A percentile compares a stretch with the other conserved stretches of the same genome.
These are phyloP conservation scores for Netelia melanura DNA, from an alignment of 2,888 invertebrate genomes.

Conservation along the genomic window DNA sequence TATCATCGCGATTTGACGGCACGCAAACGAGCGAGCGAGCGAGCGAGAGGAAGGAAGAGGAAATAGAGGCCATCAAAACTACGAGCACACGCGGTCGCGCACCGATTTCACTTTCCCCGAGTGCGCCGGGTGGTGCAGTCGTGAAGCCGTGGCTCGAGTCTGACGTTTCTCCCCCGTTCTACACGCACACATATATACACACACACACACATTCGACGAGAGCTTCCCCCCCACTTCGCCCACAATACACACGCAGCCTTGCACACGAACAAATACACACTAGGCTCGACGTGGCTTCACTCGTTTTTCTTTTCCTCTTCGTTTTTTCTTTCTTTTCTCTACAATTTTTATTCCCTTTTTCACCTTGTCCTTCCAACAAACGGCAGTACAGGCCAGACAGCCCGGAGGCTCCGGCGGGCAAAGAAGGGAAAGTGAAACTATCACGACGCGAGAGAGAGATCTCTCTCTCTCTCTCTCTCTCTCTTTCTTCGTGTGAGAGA, in stretches of 20 bases:
- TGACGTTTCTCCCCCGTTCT: slow-evolving; percentile 69
- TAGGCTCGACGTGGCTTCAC: slow-evolving; percentile 49
- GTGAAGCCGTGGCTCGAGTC: slow-evolving; percentile 68
- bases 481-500: too few relatives aligned
- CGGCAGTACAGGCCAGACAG: not conserved
- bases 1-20: slow-evolving; percentile 4
- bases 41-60: slow-evolving; percentile 50
- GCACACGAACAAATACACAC: slow-evolving; percentile 13
- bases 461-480: not conserved
- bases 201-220: not conserved
- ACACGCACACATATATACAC: slow-evolving; percentile 33
- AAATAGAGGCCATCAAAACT: slow-evolving; percentile 52
- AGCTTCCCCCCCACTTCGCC: slow-evolving; percentile 60
- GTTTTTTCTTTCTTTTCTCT: slow-evolving; percentile 14
- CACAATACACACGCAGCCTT: not conserved
- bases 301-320: slow-evolving; percentile 36
- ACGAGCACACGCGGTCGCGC: slow-evolving; percentile 75
- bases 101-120: slow-evolving; percentile 82
- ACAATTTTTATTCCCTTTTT: slow-evolving; percentile 48
- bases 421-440: slow-evolving; percentile 67
- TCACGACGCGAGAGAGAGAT: slow-evolving; percentile 37
- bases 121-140: slow-evolving; percentile 72
- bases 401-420: slow-evolving; percentile 29
- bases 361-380: slow-evolving; percentile 57
- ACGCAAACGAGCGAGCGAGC: slow-evolving; percentile 11